Conservation (phyloP, 2,797 vertebrate species). For the Uromys caudimaculatus region DNA sequence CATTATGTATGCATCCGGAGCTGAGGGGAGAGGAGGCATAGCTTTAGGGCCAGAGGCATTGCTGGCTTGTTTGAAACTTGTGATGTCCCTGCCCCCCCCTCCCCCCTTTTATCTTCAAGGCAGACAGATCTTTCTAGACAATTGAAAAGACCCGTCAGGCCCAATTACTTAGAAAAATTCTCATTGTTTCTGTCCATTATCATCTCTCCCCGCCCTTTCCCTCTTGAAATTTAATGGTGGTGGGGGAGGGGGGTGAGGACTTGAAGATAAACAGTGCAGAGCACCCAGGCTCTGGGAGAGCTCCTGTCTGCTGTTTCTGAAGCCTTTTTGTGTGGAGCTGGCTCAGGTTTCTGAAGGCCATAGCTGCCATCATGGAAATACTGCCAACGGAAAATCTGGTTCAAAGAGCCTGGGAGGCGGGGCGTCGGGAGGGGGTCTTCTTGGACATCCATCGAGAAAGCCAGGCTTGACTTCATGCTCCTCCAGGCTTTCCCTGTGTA, state of each 20-base stretch:
- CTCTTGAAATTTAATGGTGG: background rate
- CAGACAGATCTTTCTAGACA: conserved; percentile 55
- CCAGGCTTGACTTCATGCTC: accelerated
- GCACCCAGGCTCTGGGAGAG: background rate
- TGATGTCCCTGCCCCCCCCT: background rate
- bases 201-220: background rate
- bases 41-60: background rate
- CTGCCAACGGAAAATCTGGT: background rate
- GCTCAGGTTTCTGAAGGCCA: accelerated
- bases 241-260: background rate
- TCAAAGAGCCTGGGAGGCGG: background rate
- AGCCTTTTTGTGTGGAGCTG: background rate
- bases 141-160: conserved; percentile 32
- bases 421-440: accelerated
- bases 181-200: background rate
- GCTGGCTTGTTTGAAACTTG: background rate
- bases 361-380: background rate
- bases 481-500: background rate
- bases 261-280: background rate
- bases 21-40: background rate
- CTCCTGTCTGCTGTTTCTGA: background rate
- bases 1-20: background rate
- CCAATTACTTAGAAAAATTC: conserved; percentile 59
- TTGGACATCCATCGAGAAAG: background rate
- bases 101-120: background rate